A percentile compares a stretch with the other conserved stretches of the same genome.
Conservation (phyloP, 2,888 invertebrate genomes). For the Brachynemurus nebulosus region DNA sequence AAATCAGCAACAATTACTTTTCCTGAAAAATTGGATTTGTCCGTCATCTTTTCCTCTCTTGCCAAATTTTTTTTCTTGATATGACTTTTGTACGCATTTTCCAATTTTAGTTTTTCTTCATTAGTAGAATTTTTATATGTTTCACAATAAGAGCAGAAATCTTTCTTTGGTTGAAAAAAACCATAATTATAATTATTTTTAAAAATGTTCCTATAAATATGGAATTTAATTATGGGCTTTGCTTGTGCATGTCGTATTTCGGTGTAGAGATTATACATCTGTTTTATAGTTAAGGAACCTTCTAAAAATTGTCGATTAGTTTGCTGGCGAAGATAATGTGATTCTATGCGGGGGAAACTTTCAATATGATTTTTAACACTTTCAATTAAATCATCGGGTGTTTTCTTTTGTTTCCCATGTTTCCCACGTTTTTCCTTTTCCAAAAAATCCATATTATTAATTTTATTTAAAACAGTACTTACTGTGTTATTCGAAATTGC, state of each 20-base stretch:
- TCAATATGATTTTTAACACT: neutral
- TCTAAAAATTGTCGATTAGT: neutral
- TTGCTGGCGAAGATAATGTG: neutral
- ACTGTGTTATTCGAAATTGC: neutral
- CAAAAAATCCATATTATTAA: neutral
- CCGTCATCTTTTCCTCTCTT: neutral
- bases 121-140: neutral
- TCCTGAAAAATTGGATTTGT: neutral
- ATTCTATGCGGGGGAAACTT: neutral
- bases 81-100: too few relatives aligned
- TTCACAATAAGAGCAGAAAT: neutral
- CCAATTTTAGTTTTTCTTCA: neutral
- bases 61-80: too few relatives aligned
- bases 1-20: slow-evolving; percentile 4
- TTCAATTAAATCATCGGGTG: neutral
- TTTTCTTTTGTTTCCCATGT: neutral
- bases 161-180: neutral
- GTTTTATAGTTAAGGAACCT: neutral
- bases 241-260: too few relatives aligned
- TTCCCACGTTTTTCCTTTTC: neutral
- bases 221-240: too few relatives aligned
- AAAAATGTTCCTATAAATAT: neutral
- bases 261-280: neutral
- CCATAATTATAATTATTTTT: neutral
- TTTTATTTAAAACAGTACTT: neutral